Conservation (phyloP, 2,113 vertebrate species). For the Siniperca knerii region DNA sequence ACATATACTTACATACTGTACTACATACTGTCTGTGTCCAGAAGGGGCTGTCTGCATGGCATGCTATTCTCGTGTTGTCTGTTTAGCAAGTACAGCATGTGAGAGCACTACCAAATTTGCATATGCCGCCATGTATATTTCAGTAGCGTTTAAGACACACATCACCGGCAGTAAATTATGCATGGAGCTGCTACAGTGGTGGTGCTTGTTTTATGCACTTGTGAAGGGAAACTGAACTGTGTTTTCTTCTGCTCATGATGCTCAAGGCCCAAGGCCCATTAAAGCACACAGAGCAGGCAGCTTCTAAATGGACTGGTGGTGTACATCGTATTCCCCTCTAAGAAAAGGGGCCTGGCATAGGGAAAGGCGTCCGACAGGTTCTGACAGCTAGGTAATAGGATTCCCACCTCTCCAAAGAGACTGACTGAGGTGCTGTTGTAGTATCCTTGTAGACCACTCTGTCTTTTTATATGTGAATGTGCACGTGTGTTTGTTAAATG, state of each 20-base stretch:
- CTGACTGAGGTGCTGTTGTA: conserved; percentile 83
- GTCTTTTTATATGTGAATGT: conserved; percentile 71
- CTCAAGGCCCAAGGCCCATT: conserved; percentile 88
- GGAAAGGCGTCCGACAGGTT: conserved; percentile 89
- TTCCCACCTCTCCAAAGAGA: conserved; percentile 91
- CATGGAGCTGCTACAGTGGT: conserved; percentile 89
- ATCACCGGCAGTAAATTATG: conserved; percentile 95
- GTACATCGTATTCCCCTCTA: conserved; percentile 87
- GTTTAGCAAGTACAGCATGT: conserved; percentile 87
- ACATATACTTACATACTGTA: conserved; percentile 47
- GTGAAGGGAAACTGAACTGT: conserved; percentile 93
- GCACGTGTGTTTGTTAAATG: conserved; percentile 79
- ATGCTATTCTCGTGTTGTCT: conserved; percentile 74
- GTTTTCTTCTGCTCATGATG: conserved; percentile 85
- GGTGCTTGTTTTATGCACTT: conserved; percentile 87
- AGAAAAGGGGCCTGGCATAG: conserved; percentile 49
- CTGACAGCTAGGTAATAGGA: conserved; percentile 96
- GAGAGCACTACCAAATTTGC: conserved; percentile 90
- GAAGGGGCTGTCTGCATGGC: conserved; percentile 56
- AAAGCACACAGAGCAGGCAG: conserved; percentile 84
- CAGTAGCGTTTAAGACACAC: conserved; percentile 92
- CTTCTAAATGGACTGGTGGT: conserved; percentile 92
- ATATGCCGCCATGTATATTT: conserved; percentile 98
- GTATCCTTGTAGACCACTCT: conserved; percentile 78
- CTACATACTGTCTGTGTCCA: conserved; percentile 65